Conservation (phyloP, 2,113 vertebrate genomes). For the Xiphophorus maculatus region DNA sequence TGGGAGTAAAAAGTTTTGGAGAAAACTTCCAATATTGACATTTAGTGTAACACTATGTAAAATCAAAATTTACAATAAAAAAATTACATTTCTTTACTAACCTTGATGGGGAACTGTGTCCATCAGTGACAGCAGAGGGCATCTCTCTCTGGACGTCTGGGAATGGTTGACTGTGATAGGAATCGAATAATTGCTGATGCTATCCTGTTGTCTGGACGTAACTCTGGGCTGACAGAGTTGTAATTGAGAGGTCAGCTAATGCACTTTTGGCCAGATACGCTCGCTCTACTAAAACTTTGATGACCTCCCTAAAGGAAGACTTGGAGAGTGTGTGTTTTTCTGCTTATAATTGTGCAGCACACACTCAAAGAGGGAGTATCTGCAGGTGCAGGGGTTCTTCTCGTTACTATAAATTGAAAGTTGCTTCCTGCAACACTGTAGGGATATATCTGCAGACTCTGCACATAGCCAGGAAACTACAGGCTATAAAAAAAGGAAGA, state of each 20-base stretch:
- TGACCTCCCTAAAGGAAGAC: conserved; percentile 27
- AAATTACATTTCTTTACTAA: not conserved
- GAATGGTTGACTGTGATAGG: conserved; percentile 55
- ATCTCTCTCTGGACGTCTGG: conserved; percentile 51
- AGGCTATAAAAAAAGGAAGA: conserved; percentile 13
- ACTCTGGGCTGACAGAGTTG: conserved; percentile 38
- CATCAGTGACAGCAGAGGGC: conserved; percentile 48
- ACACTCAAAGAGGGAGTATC: not conserved
- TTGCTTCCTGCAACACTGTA: conserved; percentile 14
- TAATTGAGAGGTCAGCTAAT: conserved; percentile 58
- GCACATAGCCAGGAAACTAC: conserved; percentile 36
- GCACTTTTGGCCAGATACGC: conserved; percentile 29
- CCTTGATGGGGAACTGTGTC: conserved; percentile 12
- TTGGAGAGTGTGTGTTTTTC: conserved; percentile 36
- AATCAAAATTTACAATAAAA: not conserved
- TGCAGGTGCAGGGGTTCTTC: conserved; percentile 44
- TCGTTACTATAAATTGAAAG: conserved; percentile 27
- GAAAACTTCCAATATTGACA: no score
- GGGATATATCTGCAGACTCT: conserved; percentile 42
- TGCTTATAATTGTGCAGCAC: conserved; percentile 18
- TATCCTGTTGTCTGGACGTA: conserved; percentile 54
- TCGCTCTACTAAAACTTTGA: conserved; percentile 7
- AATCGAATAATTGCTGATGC: conserved; percentile 75
- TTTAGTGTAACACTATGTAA: not conserved
- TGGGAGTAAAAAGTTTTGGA: not conserved